These are phyloP conservation scores for Acanthococcus lagerstroemiae DNA, from an alignment of 2,888 invertebrate genomes.

Conservation along the genomic window DNA sequence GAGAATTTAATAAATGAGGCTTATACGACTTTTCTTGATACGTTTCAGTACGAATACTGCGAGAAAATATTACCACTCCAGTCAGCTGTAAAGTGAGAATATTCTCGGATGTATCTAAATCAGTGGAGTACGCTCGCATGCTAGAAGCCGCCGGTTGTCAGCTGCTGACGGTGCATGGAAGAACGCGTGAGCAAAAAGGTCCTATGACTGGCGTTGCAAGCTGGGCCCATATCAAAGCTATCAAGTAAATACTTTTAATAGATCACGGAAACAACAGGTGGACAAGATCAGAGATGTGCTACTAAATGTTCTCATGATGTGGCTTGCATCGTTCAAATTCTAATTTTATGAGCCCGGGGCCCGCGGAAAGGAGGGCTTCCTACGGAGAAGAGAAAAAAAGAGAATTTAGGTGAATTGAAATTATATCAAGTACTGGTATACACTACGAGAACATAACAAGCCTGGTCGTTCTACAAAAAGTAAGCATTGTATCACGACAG, in stretches of 20 bases:
- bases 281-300: too few relatives aligned
- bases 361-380: too few relatives aligned
- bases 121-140: conserved; percentile 87
- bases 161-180: conserved; percentile 88
- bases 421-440: too few relatives aligned
- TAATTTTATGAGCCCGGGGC: too few relatives aligned
- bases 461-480: too few relatives aligned
- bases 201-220: conserved; percentile 86
- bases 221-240: conserved; percentile 85
- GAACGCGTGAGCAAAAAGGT: conserved; percentile 94
- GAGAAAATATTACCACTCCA: conserved; percentile 64
- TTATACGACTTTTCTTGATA: not conserved
- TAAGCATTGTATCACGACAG: too few relatives aligned
- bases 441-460: too few relatives aligned
- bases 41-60: conserved; percentile 58
- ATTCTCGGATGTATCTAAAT: conserved; percentile 73
- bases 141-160: conserved; percentile 85
- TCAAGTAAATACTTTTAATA: conserved; percentile 70
- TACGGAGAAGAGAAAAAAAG: too few relatives aligned
- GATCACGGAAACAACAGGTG: not conserved
- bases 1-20: too few relatives aligned
- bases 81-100: conserved; percentile 95
- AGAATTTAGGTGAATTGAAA: too few relatives aligned
- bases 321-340: too few relatives aligned
- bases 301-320: too few relatives aligned